phyloP scores from a whole-genome alignment of 2,888 invertebrate genomes.

The Drosophila melanosoma region DNA sequence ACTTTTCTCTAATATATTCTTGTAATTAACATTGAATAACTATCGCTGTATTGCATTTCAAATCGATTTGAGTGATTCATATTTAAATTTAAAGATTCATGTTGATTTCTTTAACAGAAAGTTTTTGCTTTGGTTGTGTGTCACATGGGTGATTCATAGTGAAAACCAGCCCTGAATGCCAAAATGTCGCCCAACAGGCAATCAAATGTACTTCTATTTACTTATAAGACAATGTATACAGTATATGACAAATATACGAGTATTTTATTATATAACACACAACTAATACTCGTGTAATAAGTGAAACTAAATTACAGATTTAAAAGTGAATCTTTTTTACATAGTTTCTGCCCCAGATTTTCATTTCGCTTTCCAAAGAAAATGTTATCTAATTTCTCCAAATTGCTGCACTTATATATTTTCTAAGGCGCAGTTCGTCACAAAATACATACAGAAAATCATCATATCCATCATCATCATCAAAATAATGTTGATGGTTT shows the following conservation, averaged over 20 bases:
- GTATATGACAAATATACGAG: not conserved
- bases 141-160: slow-evolving; percentile 47
- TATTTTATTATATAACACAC: slow-evolving; percentile 16
- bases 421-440: slow-evolving; percentile 38
- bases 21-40: slow-evolving; percentile 1
- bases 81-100: slow-evolving; percentile 12
- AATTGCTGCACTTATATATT: slow-evolving; percentile 18
- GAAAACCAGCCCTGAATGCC: slow-evolving; percentile 41
- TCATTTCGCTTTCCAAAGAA: not conserved
- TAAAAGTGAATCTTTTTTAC: slow-evolving; percentile 2
- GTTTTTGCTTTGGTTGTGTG: slow-evolving; percentile 32
- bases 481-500: slow-evolving; percentile 54
- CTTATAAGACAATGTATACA: not conserved
- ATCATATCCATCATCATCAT: slow-evolving; percentile 32
- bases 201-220: slow-evolving; percentile 7
- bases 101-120: slow-evolving; percentile 21
- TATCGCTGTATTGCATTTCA: slow-evolving; percentile 15
- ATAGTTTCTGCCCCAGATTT: not conserved
- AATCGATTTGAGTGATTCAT: slow-evolving; percentile 37
- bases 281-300: not conserved
- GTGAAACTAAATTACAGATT: slow-evolving; percentile 1
- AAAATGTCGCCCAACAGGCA: slow-evolving; percentile 24
- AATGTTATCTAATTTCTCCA: slow-evolving; percentile 9
- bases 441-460: slow-evolving; percentile 21
- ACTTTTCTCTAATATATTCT: not conserved